Percentiles rank a stretch among this genome's conserved stretches.
Evolutionary conservation across 2,888 invertebrate species (phyloP).

Genomic region (Rhorus exstirpatorius): DNA sequence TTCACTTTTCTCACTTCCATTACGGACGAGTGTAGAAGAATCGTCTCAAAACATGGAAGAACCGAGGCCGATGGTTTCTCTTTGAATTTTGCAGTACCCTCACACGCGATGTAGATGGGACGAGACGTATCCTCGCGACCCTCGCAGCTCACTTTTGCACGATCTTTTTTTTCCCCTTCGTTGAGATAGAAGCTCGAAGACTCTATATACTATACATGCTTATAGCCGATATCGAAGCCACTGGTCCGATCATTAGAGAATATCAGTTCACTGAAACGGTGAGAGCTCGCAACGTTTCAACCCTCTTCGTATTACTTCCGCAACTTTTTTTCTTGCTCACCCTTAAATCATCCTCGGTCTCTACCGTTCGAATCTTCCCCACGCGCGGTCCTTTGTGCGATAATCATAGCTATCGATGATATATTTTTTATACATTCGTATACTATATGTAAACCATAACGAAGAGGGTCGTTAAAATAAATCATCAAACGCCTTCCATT

Average conservation of each 20-base stretch:
- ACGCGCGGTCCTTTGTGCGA: constrained; percentile 36
- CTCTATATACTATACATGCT: constrained; percentile 1
- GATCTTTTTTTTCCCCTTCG: background rate
- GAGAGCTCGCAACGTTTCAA: constrained; percentile 36
- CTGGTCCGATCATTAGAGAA: constrained; percentile 71
- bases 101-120: constrained; percentile 19
- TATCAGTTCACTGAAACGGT: constrained; percentile 65
- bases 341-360: constrained; percentile 40
- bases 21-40: constrained; percentile 36
- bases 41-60: constrained; percentile 66
- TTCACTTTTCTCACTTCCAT: constrained; percentile 58
- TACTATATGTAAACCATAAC: background rate
- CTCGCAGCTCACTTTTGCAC: background rate
- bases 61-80: constrained; percentile 59
- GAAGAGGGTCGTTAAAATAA: constrained; percentile 23
- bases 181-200: constrained; percentile 14
- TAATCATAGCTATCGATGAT: background rate
- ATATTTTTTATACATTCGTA: background rate
- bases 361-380: background rate
- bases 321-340: constrained; percentile 47
- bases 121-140: constrained; percentile 36
- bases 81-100: constrained; percentile 66
- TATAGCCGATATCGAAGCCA: constrained; percentile 47
- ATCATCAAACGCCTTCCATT: background rate
- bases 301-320: constrained; percentile 26